Evolutionary conservation across 2,888 invertebrate genomes (phyloP), one percentile per base, ranked within the genome.

Genomic region (Morpho helenor): DNA sequence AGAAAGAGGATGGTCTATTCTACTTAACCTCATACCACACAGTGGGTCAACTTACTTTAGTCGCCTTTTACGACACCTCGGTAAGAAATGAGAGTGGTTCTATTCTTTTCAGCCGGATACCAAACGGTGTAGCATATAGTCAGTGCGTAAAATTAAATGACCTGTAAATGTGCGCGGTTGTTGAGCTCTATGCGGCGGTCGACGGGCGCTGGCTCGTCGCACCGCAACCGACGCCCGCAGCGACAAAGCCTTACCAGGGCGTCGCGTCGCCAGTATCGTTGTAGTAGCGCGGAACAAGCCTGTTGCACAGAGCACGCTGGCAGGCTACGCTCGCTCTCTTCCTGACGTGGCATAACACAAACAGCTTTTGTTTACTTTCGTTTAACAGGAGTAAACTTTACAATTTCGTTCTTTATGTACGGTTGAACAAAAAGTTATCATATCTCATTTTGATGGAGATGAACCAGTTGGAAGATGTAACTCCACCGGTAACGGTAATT

Each of bases 161-260:
- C 94, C 90, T 94, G 93, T n/a, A 94, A 78, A 59, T 91, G 79
- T 2, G 92, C 92, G 61, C 92, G 84, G 69, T 93, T 93, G 76
- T 93, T 93, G 44, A 94, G 77, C 52, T 79, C 79, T 48, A 93
- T 68, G 8, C 85, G 87, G 4, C 62, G 61, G 8, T 68, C 59
- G 8, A 49, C 2, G 0, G 63, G 44, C 5, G 79, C 83, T 53
- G 66, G 66, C 3, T 74, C 58, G 67, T 84, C 80, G 71, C 91
- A 85, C 59, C 76, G 79, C 62, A 69, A 80, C 7, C 92, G 87
- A 10, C 88, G 88, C 44, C 89, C 80, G 77, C 94, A 94, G 53
- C 92, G 91, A 65, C 94, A 94, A 54, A 94, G 80, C 9, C 94
- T 86, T 75, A 93, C 87, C 0, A 93, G 90, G 61, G 93, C 89